Percentiles rank a stretch among this genome's conserved stretches.
phyloP scores from a whole-genome alignment of 2,113 vertebrate species.

The Seriola aureovittata region DNA sequence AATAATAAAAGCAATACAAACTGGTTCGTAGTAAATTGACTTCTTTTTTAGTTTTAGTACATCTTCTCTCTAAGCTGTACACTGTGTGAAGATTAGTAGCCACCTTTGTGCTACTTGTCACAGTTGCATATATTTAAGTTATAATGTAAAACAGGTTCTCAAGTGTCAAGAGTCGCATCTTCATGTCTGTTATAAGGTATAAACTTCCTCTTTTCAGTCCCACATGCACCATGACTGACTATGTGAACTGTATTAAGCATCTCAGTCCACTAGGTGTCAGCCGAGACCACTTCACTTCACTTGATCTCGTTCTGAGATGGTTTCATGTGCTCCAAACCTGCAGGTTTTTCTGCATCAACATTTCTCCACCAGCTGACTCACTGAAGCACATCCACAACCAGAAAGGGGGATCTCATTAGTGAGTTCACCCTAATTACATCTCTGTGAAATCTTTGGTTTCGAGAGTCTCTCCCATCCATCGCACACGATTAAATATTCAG shows the following conservation, averaged over 20 bases:
- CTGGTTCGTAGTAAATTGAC: conserved; percentile 12
- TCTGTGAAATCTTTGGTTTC: background rate
- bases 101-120: background rate
- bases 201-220: background rate
- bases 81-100: background rate
- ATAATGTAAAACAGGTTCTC: background rate
- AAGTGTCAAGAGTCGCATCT: background rate
- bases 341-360: background rate
- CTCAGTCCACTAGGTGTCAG: conserved; percentile 67
- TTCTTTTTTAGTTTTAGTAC: background rate
- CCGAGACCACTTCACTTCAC: conserved; percentile 33
- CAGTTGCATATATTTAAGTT: background rate
- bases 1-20: conserved; percentile 56
- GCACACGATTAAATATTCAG: background rate
- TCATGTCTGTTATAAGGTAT: too few species aligned
- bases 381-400: background rate
- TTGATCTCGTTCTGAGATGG: rapidly evolving
- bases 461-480: background rate
- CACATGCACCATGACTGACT: background rate
- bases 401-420: background rate
- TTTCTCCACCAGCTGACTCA: background rate
- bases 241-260: background rate
- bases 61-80: background rate
- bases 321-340: too few species aligned
- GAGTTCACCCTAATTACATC: background rate